Base-by-base conservation (phyloP, 37 sponge, comb jelly and placozoan species). In the Beroe forskalii region DNA sequence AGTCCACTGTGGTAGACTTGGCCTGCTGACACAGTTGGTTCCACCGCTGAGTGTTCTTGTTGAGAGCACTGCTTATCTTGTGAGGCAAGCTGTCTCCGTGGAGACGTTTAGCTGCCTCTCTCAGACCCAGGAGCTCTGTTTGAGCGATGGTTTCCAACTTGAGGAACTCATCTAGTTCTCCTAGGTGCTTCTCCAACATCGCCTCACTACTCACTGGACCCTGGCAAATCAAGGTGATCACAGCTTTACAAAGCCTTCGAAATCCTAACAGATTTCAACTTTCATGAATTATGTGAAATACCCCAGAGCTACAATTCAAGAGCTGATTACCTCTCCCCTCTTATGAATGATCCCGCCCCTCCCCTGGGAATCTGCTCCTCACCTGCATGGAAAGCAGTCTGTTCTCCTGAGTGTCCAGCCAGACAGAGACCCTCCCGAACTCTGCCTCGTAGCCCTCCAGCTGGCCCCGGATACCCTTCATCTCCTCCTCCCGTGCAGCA, bases 41-140 rank as follows among this genome's bases (percentile, higher is more conserved):
- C 86, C 86, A 80, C 30, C 86, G 44, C 31, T 80, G 86, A n/a
- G 86, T 38, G 55, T 41, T 44, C 86, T 80, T 80, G 86, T 80
- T 80, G 38, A 80, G 86, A 6, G 86, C 55, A 80, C 86, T 80
- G 55, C 86, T 80, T 6, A 80, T 37, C 30, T 80, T 80, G 86
- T 80, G 86, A 9, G 86, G 44, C 30, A 80, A 31, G 27, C 30
- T 80, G 55, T 80, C 55, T 23, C 86, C 86, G 55, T 80, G 86
- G 22, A 80, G 28, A 32, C 86, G n/a, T 22, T 44, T 80, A 28
- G 86, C 55, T 23, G 86, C 44, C 30, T 80, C 86, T 23, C 86
- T 4, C 30, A 80, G 86, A 44, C 55, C 55, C 55, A 44, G 20
- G 4, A 80, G 48, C 30, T 80, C 86, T 38, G 86, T n/a, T 23